Evolutionary conservation across 2,797 vertebrate genomes (phyloP).

Genomic region (Trematomus bernacchii): DNA sequence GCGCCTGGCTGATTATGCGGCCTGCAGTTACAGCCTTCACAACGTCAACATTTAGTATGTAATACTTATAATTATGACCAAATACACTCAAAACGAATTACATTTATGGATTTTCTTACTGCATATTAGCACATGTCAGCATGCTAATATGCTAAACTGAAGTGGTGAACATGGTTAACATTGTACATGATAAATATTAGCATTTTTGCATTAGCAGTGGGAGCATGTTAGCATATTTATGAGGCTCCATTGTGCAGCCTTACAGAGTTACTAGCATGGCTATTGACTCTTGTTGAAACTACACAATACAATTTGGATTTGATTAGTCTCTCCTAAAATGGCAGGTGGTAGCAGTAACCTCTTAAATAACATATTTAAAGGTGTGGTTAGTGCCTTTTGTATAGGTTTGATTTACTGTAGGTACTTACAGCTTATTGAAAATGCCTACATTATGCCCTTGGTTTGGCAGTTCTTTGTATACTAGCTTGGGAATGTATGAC

Average conservation of each 20-base stretch:
- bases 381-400: constrained; percentile 15
- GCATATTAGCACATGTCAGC: background rate
- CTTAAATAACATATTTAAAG: constrained; percentile 4
- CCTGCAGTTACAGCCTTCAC: no score
- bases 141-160: background rate
- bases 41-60: no score
- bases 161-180: background rate
- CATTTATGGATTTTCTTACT: no score
- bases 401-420: constrained; percentile 26
- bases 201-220: background rate
- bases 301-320: background rate
- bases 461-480: constrained; percentile 19
- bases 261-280: background rate
- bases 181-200: background rate
- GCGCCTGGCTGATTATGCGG: no score
- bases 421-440: constrained; percentile 42
- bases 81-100: no score
- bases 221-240: background rate
- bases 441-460: constrained; percentile 20
- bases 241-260: background rate
- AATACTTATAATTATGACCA: no score
- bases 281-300: background rate
- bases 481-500: constrained; percentile 27
- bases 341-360: no score
- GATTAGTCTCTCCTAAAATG: background rate